Evolutionary conservation across 2,888 invertebrate species (phyloP), one percentile per base, ranked within the genome.

Genomic region (Nemurella pictetii): DNA sequence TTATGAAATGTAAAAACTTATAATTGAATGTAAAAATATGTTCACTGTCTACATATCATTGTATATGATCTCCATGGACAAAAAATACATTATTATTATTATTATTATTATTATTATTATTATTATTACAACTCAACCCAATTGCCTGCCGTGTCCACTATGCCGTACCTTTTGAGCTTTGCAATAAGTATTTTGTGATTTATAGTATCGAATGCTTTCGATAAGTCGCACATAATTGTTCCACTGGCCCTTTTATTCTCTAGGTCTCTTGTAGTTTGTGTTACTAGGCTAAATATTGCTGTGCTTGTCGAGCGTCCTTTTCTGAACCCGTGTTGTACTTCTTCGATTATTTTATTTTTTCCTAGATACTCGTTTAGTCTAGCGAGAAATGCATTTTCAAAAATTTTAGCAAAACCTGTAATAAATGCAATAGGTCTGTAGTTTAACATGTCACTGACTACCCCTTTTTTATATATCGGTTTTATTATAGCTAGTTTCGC

Each of bases 341-440:
- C 20, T 20, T 55, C 55, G 9, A 55, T 55, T 55, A 55, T 55
- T 55, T 55, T 3, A 7, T 55, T 55, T 1, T 55, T 55, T 1
- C 20, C 12, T 7, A 55, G 9, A 55, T 15, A 55, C 9, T 55
- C 55, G 20, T 55, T 55, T 55, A 55, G 20, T 55, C 55, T 55
- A 20, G 55, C 55, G 55, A 55, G 55, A 55, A 55, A 55, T 15
- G 55, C 12, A 15, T 29, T 78, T 78, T 78, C 30, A 78, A 78
- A 78, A 78, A 30, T 78, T 30, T 78, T 78, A n/a, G 30, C 78
- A 78, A 78, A 78, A 30, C n/a, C 78, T 78, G 78, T 27, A 4
- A 27, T 26, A 5, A 77, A 27, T 12, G 77, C 28, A 20, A 78
- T 30, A 0, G 78, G 78, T 20, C 78, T 30, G 29, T 78, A 78